These are phyloP conservation scores for Tachystola acroxantha DNA, from an alignment of 2,888 invertebrate species.

Conservation along the genomic window DNA sequence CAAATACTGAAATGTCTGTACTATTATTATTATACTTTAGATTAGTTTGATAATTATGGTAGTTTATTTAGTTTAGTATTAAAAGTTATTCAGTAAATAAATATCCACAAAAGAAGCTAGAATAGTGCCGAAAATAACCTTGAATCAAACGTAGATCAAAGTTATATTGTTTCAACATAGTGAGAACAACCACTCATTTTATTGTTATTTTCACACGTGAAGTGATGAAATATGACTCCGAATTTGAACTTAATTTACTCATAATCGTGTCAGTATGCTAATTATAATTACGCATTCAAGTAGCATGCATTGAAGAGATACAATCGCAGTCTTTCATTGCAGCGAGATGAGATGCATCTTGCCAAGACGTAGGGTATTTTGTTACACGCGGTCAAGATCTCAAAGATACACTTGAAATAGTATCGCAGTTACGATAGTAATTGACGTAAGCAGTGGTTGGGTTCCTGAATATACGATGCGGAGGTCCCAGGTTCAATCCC, in stretches of 20 bases:
- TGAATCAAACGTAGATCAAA: no score
- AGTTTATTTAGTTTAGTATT: no score
- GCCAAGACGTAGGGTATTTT: constrained; percentile 17
- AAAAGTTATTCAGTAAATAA: no score
- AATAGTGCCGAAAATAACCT: no score
- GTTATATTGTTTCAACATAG: constrained; percentile 13
- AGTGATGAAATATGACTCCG: constrained; percentile 24
- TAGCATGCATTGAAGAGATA: constrained; percentile 23
- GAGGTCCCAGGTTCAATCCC: no score
- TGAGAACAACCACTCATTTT: constrained; percentile 7
- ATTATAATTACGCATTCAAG: constrained; percentile 53
- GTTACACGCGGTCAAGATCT: constrained; percentile 31
- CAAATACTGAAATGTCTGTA: no score
- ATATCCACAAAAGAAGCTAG: no score
- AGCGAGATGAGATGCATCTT: constrained; percentile 23
- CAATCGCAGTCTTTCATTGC: constrained; percentile 29
- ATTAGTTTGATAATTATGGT: no score
- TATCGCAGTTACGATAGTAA: constrained; percentile 1
- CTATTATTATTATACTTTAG: no score
- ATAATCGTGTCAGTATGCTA: constrained; percentile 52
- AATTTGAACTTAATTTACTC: constrained; percentile 39
- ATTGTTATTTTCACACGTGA: constrained; percentile 26
- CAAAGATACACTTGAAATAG: constrained; percentile 11
- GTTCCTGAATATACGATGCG: no score
- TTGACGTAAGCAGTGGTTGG: no score